A percentile compares a stretch with the other conserved stretches of the same genome.
phyloP scores from a whole-genome alignment of 2,113 vertebrate species.

The Macroglossus sobrinus region DNA sequence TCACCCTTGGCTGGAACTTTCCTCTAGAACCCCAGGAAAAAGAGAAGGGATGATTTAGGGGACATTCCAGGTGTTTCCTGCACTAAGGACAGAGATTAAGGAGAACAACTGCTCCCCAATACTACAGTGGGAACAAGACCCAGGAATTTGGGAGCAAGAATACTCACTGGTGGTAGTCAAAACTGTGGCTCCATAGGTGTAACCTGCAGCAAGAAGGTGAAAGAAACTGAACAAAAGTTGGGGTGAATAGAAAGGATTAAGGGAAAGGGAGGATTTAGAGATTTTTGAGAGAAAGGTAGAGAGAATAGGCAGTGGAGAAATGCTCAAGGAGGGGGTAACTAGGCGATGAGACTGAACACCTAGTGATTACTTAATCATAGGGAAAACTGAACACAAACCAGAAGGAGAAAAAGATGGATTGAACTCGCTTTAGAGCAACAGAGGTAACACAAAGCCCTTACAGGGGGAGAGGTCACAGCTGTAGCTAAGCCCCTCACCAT shows the following conservation, averaged over 20 bases:
- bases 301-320: neutral
- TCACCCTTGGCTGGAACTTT: too few relatives aligned
- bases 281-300: neutral
- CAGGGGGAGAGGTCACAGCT: neutral
- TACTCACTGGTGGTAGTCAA: constrained; percentile 50
- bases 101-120: neutral
- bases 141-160: neutral
- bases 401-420: neutral
- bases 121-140: neutral
- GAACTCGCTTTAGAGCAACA: neutral
- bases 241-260: neutral
- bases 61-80: neutral
- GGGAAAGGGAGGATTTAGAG: neutral
- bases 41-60: neutral
- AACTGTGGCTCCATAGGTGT: neutral
- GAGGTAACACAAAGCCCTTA: neutral
- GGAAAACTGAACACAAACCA: neutral
- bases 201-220: constrained; percentile 22
- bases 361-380: neutral
- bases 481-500: neutral
- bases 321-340: neutral
- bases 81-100: neutral
- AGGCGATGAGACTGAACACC: neutral
- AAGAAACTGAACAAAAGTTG: neutral
- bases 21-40: neutral